phyloP scores from a whole-genome alignment of 2,888 invertebrate genomes.

The Unio pictorum region DNA sequence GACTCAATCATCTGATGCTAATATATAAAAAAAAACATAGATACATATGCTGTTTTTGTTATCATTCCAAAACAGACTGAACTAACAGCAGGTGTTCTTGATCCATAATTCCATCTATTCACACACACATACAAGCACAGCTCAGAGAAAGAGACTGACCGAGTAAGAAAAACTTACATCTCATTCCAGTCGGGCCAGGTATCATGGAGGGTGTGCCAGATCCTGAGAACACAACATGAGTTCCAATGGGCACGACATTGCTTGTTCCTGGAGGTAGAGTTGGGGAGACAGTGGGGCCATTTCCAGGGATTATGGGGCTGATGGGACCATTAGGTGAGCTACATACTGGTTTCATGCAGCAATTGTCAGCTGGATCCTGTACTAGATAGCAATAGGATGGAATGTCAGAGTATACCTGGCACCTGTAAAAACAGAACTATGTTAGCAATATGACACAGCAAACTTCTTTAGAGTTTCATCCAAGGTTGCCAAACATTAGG shows the following conservation, averaged over 20 bases:
- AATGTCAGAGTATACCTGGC: conserved; percentile 46
- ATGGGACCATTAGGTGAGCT: conserved; percentile 32
- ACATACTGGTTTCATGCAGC: conserved; percentile 48
- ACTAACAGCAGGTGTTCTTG: no score
- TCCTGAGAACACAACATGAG: conserved; percentile 50
- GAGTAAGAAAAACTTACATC: conserved; percentile 29
- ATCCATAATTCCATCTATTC: no score
- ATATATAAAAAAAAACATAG: no score
- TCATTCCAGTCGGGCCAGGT: conserved; percentile 26
- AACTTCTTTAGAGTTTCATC: no score
- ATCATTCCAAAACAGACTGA: no score
- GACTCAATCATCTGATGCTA: no score
- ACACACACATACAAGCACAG: no score
- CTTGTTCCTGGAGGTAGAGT: conserved; percentile 38
- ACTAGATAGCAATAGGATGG: conserved; percentile 46
- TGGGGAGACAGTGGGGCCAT: conserved; percentile 33
- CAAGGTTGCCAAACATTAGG: no score
- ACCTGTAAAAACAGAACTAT: conserved; percentile 29
- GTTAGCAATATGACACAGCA: no score
- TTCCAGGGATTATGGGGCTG: conserved; percentile 30
- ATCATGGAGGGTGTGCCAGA: conserved; percentile 27
- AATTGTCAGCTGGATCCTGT: conserved; percentile 45
- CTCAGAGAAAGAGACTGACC: background rate
- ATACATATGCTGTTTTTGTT: no score
- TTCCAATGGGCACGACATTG: conserved; percentile 53